Evolutionary conservation across 2,113 vertebrate genomes (phyloP), one percentile per base, ranked within the genome.

Genomic region (Taxidea taxus): DNA sequence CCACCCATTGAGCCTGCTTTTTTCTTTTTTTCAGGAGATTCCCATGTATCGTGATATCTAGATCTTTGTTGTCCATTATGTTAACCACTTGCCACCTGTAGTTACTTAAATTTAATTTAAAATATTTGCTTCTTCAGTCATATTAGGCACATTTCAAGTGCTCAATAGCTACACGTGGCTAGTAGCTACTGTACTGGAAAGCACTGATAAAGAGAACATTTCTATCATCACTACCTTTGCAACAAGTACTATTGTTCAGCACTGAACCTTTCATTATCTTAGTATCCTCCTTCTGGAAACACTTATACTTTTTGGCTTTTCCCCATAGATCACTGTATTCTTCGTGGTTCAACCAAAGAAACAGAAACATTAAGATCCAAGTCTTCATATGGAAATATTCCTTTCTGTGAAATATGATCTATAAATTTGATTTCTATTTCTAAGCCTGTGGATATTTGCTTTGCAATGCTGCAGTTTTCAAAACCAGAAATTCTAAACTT

Each of bases 341-440:
- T 34, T 86, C 42, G 70, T 6, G 56, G 3, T 91, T 86, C 64
- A 87, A 74, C n/a, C 21, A 88, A 12, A 93, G 25, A 94, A 64
- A 21, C n/a, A 62, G 44, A 88, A 95, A 56, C 15, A 87, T 13
- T 60, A 66, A 37, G 25, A 80, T 78, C n/a, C 42, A 90, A 47
- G 31, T 78, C 60, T 90, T 94, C 80, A 68, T 62, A 29, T 77
- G 64, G 56, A 85, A 90, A 94, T 39, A 66, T 49, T 84, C 12
- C 80, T 93, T 93, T 80, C 56, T 93, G 34, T 91, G 70, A 68
- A 95, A 70, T 27, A 47, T 68, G 14, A 91, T 83, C 51, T 95
- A 78, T 80, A 75, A 58, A 87, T 91, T 68, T 66, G 23, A 90
- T 68, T 75, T 88, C 29, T 77, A 18, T 75, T 87, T 92, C 34